These are phyloP conservation scores for Hydrotaea cyrtoneurina DNA, from an alignment of 2,888 invertebrate genomes.

Conservation along the genomic window DNA sequence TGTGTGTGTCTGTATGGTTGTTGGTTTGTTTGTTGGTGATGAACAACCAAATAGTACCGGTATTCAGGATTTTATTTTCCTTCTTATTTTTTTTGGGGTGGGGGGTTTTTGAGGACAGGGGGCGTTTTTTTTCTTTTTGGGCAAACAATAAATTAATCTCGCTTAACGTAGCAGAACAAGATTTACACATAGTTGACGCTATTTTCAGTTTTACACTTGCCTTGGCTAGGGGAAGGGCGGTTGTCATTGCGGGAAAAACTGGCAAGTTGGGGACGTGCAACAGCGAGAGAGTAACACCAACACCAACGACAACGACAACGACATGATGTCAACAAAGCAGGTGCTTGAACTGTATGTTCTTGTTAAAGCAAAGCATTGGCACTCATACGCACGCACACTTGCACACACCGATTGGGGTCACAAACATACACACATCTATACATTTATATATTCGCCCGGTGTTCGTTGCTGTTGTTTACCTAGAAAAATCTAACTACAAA, in stretches of 20 bases:
- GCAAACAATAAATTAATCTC: conserved; percentile 68
- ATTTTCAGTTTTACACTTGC: conserved; percentile 25
- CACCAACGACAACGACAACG: conserved; percentile 49
- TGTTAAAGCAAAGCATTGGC: conserved; percentile 59
- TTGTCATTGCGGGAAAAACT: background rate
- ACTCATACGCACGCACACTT: too few species aligned
- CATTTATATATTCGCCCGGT: background rate
- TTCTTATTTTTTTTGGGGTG: conserved; percentile 10
- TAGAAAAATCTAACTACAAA: conserved; percentile 41
- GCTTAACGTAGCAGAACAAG: conserved; percentile 63
- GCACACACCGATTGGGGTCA: background rate
- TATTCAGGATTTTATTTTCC: conserved; percentile 13
- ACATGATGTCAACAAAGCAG: conserved; percentile 62
- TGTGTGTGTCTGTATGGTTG: conserved; percentile 1
- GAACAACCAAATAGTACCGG: conserved; percentile 35
- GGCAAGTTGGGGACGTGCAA: background rate
- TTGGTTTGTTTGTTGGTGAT: conserved; percentile 32
- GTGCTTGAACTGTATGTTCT: conserved; percentile 61
- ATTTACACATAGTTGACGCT: conserved; percentile 62
- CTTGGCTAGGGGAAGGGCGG: background rate
- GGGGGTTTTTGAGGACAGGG: conserved; percentile 41
- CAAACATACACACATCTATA: conserved; percentile 23
- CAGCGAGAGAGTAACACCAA: conserved; percentile 29
- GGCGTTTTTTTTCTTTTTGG: conserved; percentile 40
- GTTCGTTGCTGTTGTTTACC: conserved; percentile 16